These are phyloP conservation scores for Agelastica alni DNA, from an alignment of 2,888 invertebrate species.

Conservation along the genomic window DNA sequence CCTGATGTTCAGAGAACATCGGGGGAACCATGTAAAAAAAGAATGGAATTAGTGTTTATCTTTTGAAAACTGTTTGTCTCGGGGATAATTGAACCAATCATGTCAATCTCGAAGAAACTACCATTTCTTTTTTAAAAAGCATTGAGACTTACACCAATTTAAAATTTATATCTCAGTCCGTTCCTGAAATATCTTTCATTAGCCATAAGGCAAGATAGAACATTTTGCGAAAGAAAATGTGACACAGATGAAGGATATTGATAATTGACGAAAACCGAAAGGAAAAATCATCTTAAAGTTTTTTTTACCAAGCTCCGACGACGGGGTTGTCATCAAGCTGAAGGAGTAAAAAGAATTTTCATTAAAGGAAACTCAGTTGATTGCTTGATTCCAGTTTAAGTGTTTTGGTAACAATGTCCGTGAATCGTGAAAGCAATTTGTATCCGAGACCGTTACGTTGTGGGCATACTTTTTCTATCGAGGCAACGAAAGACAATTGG, in stretches of 20 bases:
- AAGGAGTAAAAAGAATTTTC: slow-evolving; percentile 18
- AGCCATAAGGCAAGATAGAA: background rate
- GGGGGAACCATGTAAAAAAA: no score
- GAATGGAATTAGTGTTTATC: no score
- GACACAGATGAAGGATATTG: slow-evolving; percentile 37
- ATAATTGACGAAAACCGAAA: slow-evolving; percentile 30
- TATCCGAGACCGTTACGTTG: background rate
- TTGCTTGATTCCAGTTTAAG: slow-evolving; percentile 9
- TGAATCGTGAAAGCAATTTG: slow-evolving; percentile 10
- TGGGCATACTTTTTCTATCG: no score
- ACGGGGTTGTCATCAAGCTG: slow-evolving; percentile 13
- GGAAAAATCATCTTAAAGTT: background rate
- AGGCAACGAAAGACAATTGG: no score
- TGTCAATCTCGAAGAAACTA: no score
- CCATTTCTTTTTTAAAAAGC: no score
- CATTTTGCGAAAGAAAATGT: slow-evolving; percentile 13
- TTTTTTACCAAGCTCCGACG: slow-evolving; percentile 2
- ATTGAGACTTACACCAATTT: no score
- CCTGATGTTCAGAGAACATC: no score
- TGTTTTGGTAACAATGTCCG: slow-evolving; percentile 12
- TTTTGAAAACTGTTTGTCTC: no score
- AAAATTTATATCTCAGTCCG: no score
- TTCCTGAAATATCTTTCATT: background rate
- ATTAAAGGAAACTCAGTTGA: slow-evolving; percentile 5
- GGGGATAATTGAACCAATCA: no score